phyloP scores from a whole-genome alignment of 1,140 invertebrate species.

The Fopius arisanus region DNA sequence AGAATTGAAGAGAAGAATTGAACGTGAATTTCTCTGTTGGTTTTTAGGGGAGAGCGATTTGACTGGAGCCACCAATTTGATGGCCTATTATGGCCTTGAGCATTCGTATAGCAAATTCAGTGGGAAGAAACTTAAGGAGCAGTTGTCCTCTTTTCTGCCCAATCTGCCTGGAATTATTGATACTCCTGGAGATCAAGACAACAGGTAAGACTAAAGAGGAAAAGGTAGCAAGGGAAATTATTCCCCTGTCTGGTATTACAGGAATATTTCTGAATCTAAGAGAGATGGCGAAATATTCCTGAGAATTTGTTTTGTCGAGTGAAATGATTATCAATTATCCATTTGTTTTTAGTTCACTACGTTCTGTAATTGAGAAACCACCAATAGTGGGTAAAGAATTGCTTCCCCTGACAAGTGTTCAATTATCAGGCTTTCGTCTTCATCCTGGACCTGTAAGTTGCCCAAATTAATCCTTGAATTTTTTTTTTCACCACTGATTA shows the following conservation, averaged over 20 bases:
- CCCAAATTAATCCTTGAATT: slow-evolving; percentile 17
- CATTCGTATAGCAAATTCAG: slow-evolving; percentile 98
- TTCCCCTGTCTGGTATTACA: too few species aligned
- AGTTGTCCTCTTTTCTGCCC: slow-evolving; percentile 92
- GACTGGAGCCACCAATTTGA: slow-evolving; percentile 95
- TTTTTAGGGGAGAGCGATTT: slow-evolving; percentile 86
- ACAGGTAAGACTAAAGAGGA: too few species aligned
- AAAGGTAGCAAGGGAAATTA: too few species aligned
- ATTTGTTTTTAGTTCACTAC: slow-evolving; percentile 75
- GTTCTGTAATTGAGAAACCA: slow-evolving; percentile 96
- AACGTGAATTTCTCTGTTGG: too few species aligned
- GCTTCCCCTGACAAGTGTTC: slow-evolving; percentile 83
- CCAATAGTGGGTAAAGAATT: slow-evolving; percentile 96
- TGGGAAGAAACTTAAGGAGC: slow-evolving; percentile 96
- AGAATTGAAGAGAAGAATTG: too few species aligned
- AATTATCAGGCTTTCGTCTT: slow-evolving; percentile 92
- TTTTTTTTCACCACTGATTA: neutral
- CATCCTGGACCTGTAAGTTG: slow-evolving; percentile 91
- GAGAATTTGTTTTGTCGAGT: too few species aligned
- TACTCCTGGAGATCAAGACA: slow-evolving; percentile 79
- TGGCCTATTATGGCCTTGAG: slow-evolving; percentile 94
- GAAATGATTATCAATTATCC: too few species aligned
- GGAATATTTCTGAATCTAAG: too few species aligned
- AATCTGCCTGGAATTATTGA: slow-evolving; percentile 95
- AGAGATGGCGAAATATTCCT: too few species aligned